These are phyloP conservation scores for Catalaphyllia jardinei DNA, from an alignment of 64 coral and sea anemone species.

Conservation along the genomic window DNA sequence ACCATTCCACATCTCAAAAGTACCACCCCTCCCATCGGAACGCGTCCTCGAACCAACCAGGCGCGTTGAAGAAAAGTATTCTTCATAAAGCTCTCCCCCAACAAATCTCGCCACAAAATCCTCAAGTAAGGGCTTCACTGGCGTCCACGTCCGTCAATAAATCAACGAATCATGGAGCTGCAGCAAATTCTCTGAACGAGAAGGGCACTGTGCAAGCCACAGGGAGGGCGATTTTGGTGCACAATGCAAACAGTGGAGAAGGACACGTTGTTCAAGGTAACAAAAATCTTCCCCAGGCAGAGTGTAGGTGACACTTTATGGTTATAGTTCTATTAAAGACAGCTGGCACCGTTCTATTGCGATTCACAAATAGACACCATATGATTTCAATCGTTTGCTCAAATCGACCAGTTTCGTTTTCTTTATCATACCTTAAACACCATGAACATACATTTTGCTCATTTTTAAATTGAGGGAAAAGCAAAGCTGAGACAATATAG, in stretches of 20 bases:
- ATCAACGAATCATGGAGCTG: neutral
- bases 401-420: no score
- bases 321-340: no score
- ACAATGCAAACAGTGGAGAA: neutral
- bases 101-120: neutral
- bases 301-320: no score
- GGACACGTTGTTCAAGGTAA: constrained; percentile 34
- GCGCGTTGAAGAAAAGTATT: neutral
- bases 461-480: no score
- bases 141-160: neutral
- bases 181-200: neutral
- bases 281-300: neutral
- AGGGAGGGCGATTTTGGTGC: constrained; percentile 12
- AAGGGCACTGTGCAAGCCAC: neutral
- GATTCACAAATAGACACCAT: no score
- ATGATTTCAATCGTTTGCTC: no score
- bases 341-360: no score
- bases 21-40: neutral
- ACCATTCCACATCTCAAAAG: neutral
- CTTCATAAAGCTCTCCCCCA: neutral
- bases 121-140: neutral
- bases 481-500: no score
- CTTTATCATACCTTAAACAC: no score
- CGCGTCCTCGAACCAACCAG: neutral
- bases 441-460: no score